Evolutionary conservation across 1,140 invertebrate genomes (phyloP).

Genomic region (Halyomorpha halys): DNA sequence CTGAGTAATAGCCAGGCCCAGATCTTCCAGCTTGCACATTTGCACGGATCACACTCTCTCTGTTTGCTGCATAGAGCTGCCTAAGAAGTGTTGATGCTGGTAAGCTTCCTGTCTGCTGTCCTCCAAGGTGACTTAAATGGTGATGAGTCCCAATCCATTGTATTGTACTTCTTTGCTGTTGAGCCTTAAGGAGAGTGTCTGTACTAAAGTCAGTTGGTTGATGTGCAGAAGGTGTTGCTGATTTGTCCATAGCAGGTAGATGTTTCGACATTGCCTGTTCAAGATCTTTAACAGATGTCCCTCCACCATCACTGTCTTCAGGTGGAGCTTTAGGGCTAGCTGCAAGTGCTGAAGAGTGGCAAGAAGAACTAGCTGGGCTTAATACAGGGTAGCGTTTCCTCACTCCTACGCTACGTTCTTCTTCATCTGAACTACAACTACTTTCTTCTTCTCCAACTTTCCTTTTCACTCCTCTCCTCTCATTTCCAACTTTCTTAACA

Average conservation of each 20-base stretch:
- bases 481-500: constrained; percentile 29
- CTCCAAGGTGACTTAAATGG: constrained; percentile 28
- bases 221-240: constrained; percentile 56
- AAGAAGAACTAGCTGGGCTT: constrained; percentile 51
- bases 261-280: constrained; percentile 96
- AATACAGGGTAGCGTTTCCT: constrained; percentile 40
- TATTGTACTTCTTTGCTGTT: constrained; percentile 76
- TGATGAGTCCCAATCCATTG: constrained; percentile 85
- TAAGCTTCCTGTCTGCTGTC: constrained; percentile 36
- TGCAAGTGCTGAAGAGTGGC: constrained; percentile 39
- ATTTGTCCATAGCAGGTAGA: constrained; percentile 54
- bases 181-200: constrained; percentile 68
- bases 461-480: constrained; percentile 42
- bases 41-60: constrained; percentile 87
- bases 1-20: constrained; percentile 34
- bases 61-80: constrained; percentile 81
- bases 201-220: constrained; percentile 76
- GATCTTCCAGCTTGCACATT: constrained; percentile 67
- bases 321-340: constrained; percentile 35
- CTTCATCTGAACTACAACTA: constrained; percentile 42
- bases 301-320: constrained; percentile 34
- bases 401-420: constrained; percentile 34
- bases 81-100: constrained; percentile 77
- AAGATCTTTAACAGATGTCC: constrained; percentile 74
- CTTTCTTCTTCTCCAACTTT: constrained; percentile 43